Evolutionary conservation across 2,113 vertebrate genomes (phyloP).

Genomic region (Polypterus senegalus): DNA sequence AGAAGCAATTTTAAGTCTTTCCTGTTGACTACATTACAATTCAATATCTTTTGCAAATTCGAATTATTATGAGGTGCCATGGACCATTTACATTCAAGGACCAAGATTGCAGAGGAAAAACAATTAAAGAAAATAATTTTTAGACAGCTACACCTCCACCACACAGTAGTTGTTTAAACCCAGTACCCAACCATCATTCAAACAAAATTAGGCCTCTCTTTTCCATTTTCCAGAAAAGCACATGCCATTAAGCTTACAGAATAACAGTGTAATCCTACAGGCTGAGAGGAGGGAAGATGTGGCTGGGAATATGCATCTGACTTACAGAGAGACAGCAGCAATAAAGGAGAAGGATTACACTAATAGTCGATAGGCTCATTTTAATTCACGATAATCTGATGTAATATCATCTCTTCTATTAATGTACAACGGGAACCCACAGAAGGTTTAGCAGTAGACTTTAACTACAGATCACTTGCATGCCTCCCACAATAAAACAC

Average conservation of each 20-base stretch:
- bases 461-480: conserved; percentile 38
- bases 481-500: background rate
- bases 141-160: too few species aligned
- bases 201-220: too few species aligned
- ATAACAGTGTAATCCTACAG: conserved; percentile 53
- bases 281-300: conserved; percentile 31
- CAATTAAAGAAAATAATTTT: too few species aligned
- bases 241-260: conserved; percentile 36
- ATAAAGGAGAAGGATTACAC: conserved; percentile 59
- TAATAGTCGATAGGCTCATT: conserved; percentile 44
- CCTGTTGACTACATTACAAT: too few species aligned
- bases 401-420: conserved; percentile 50
- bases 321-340: conserved; percentile 39
- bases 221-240: background rate
- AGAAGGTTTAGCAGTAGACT: conserved; percentile 40
- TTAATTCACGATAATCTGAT: conserved; percentile 55
- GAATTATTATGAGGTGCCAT: too few species aligned
- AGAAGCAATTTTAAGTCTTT: too few species aligned
- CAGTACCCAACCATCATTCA: too few species aligned
- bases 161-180: too few species aligned
- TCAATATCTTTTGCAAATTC: too few species aligned
- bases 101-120: too few species aligned
- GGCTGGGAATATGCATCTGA: conserved; percentile 32
- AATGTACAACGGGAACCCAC: conserved; percentile 19
- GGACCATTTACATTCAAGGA: too few species aligned